phyloP scores from a whole-genome alignment of 1,140 invertebrate species.

The Alviniconcha marisindica region DNA sequence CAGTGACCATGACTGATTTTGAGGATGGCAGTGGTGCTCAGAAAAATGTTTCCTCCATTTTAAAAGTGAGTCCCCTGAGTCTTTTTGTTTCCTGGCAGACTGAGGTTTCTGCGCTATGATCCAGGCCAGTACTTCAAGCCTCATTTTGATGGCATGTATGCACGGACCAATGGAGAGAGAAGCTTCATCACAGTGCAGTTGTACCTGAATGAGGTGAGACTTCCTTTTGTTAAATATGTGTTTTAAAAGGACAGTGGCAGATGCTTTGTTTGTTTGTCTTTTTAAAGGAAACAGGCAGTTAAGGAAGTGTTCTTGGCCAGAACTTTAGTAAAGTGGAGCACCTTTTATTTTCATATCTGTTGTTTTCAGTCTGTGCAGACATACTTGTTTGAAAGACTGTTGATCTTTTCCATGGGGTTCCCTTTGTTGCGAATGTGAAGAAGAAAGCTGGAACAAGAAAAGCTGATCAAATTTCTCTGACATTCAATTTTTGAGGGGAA shows the following conservation, averaged over 20 bases:
- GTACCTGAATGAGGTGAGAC: constrained; percentile 66
- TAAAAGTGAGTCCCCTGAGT: no score
- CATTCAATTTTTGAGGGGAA: no score
- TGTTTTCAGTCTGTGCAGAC: neutral
- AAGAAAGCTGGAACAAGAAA: no score
- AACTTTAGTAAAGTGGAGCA: neutral
- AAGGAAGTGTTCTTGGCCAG: neutral
- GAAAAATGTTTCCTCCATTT: no score
- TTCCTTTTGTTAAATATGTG: neutral
- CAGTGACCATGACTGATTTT: no score
- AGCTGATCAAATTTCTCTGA: no score
- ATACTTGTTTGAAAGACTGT: neutral
- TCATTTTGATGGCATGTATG: constrained; percentile 59
- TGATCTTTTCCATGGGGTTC: neutral
- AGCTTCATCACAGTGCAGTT: constrained; percentile 63
- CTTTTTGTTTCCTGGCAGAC: constrained; percentile 36
- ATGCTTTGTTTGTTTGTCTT: neutral
- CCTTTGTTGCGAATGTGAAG: no score
- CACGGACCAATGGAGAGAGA: constrained; percentile 56
- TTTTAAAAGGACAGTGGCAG: neutral
- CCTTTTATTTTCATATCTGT: neutral
- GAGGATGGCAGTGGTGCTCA: no score
- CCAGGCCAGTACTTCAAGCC: constrained; percentile 63
- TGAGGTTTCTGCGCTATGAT: constrained; percentile 62
- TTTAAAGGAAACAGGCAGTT: neutral